A percentile compares a stretch with the other conserved stretches of the same genome.
phyloP scores from a whole-genome alignment of 2,113 vertebrate genomes.

The Ariopsis seemanni region DNA sequence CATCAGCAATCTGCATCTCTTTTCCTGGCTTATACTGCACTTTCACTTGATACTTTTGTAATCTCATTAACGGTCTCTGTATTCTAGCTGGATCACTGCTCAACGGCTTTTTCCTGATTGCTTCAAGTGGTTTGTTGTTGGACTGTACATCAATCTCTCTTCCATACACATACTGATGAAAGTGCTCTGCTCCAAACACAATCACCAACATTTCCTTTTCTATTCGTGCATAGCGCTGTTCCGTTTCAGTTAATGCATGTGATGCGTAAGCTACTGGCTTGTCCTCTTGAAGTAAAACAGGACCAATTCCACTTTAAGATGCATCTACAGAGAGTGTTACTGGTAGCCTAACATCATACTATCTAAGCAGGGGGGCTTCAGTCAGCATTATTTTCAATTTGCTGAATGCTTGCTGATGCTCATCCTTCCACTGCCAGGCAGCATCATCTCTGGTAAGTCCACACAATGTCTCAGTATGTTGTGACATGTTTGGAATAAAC shows the following conservation, averaged over 20 bases:
- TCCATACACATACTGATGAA: neutral
- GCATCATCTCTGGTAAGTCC: neutral
- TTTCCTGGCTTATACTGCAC: slow-evolving; percentile 38
- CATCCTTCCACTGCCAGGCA: slow-evolving; percentile 6
- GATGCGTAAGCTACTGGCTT: neutral
- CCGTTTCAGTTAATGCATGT: slow-evolving; percentile 13
- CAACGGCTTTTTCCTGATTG: slow-evolving; percentile 24
- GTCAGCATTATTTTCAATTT: neutral
- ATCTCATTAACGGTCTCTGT: slow-evolving; percentile 24
- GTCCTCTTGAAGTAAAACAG: slow-evolving; percentile 10
- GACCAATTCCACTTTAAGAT: slow-evolving; percentile 2
- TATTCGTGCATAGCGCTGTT: slow-evolving; percentile 8
- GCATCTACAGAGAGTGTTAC: neutral
- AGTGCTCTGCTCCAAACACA: slow-evolving; percentile 13
- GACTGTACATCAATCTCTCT: neutral
- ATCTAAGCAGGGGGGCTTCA: neutral
- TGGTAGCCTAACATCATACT: neutral
- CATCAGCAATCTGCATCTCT: slow-evolving; percentile 35
- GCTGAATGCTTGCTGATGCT: neutral
- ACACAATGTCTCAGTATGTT: neutral
- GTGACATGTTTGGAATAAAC: neutral
- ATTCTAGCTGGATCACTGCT: slow-evolving; percentile 28
- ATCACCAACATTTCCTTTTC: neutral
- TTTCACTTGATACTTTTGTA: slow-evolving; percentile 27
- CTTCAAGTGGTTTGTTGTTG: too few species aligned